Percentiles rank a stretch among this genome's conserved stretches.
phyloP scores from a whole-genome alignment of 1,140 invertebrate genomes.

The Drosophila kurseongensis region DNA sequence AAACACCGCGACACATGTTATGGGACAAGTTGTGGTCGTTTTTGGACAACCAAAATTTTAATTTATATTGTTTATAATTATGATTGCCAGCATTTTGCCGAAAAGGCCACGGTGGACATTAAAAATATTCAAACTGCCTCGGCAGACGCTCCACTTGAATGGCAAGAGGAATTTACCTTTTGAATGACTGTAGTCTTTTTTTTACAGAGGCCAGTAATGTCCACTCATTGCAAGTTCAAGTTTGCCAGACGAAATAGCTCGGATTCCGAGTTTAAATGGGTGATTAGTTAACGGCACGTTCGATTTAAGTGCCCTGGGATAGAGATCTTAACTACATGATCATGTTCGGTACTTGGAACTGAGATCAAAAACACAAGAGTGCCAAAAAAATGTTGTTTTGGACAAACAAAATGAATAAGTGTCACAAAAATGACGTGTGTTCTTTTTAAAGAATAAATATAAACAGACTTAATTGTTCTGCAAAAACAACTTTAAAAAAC shows the following conservation, averaged over 20 bases:
- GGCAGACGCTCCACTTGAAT: constrained; percentile 40
- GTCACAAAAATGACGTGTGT: not conserved
- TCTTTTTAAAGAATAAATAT: constrained; percentile 11
- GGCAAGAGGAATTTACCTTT: constrained; percentile 23
- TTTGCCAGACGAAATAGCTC: constrained; percentile 24
- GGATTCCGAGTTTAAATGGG: constrained; percentile 46
- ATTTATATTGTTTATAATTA: constrained; percentile 77
- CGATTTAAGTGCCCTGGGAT: constrained; percentile 48
- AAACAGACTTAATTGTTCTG: not conserved
- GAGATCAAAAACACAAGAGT: not conserved
- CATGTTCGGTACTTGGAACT: constrained; percentile 32
- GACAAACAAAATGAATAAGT: not conserved
- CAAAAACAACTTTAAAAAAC: too few relatives aligned
- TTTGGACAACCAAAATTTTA: constrained; percentile 61
- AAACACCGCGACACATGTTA: constrained; percentile 34
- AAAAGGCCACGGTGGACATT: constrained; percentile 71
- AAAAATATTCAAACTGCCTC: constrained; percentile 54
- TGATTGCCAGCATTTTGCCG: constrained; percentile 64
- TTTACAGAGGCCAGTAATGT: constrained; percentile 17
- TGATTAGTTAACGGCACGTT: constrained; percentile 68
- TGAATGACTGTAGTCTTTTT: constrained; percentile 4
- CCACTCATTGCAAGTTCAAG: constrained; percentile 64
- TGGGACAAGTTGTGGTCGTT: constrained; percentile 47
- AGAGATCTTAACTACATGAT: constrained; percentile 43
- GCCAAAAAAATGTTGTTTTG: not conserved